Conservation (phyloP, 2,888 invertebrate species). For the Baronia brevicornis region DNA sequence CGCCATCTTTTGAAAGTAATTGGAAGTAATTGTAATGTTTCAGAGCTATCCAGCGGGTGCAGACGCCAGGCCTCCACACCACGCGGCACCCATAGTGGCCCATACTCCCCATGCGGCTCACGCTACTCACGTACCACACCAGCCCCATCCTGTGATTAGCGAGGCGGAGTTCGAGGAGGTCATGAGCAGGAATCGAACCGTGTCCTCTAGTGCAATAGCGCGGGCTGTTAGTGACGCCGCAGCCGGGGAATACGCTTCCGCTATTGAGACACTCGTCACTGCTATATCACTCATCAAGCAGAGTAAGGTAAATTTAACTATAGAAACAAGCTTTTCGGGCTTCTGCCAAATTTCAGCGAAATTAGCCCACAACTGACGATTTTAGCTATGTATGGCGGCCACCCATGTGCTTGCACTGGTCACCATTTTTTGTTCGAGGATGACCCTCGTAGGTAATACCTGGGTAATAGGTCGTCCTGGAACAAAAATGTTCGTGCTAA, state of each 20-base stretch:
- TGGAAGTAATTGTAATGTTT: neutral
- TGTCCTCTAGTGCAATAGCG: constrained; percentile 97
- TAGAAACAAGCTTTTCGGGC: too few relatives aligned
- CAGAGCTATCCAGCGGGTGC: constrained; percentile 41
- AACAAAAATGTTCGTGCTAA: too few relatives aligned
- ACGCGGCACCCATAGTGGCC: constrained; percentile 28
- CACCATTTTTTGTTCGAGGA: too few relatives aligned
- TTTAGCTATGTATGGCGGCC: too few relatives aligned
- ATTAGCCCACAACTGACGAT: too few relatives aligned
- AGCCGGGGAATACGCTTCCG: constrained; percentile 97
- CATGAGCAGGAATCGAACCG: constrained; percentile 97
- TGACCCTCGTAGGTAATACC: too few relatives aligned
- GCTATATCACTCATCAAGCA: constrained; percentile 99
- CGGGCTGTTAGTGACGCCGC: constrained; percentile 98
- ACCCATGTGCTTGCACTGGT: too few relatives aligned
- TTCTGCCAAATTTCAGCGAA: too few relatives aligned
- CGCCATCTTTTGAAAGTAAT: too few relatives aligned
- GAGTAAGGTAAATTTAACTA: constrained; percentile 82
- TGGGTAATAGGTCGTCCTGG: too few relatives aligned
- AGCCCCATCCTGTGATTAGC: constrained; percentile 71
- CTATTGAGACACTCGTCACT: constrained; percentile 98
- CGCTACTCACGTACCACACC: constrained; percentile 23
- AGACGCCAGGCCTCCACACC: constrained; percentile 33
- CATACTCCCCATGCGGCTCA: constrained; percentile 23
- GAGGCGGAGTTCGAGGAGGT: constrained; percentile 99